Percentiles rank a stretch among this genome's conserved stretches.
phyloP scores from a whole-genome alignment of 2,113 vertebrate genomes.

The Odocoileus virginianus region DNA sequence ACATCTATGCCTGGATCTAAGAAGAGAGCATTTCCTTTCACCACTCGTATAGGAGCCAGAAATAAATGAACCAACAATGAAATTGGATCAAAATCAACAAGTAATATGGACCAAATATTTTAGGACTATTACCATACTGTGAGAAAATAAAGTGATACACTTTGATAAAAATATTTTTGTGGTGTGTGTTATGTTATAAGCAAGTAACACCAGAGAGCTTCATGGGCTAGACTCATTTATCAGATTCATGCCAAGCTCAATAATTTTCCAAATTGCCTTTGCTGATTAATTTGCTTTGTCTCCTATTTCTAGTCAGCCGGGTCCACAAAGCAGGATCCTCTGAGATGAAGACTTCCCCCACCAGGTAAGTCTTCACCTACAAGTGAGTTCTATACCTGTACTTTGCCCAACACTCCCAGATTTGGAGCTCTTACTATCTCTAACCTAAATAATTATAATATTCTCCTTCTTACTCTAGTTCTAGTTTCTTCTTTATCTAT shows the following conservation, averaged over 20 bases:
- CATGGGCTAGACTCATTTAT: neutral
- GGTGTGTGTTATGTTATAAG: neutral
- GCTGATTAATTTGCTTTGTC: neutral
- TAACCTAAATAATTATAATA: neutral
- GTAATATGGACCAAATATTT: neutral
- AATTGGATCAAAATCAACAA: neutral
- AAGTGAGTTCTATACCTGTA: neutral
- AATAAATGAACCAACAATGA: neutral
- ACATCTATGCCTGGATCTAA: neutral
- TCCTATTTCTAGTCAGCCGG: neutral
- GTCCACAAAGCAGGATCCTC: neutral
- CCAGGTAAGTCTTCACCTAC: neutral
- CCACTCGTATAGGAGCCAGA: rapidly evolving
- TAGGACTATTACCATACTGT: neutral
- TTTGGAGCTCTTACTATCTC: neutral
- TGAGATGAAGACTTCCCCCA: neutral
- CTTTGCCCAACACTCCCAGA: neutral
- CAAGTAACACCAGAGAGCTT: neutral
- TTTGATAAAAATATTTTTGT: neutral
- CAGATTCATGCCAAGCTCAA: neutral
- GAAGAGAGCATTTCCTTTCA: neutral
- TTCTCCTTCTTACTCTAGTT: neutral
- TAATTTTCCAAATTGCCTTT: neutral
- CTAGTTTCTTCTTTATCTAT: neutral
- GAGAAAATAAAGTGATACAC: neutral